These are phyloP conservation scores for Spodoptera littoralis DNA, from an alignment of 2,888 invertebrate genomes.

Conservation along the genomic window DNA sequence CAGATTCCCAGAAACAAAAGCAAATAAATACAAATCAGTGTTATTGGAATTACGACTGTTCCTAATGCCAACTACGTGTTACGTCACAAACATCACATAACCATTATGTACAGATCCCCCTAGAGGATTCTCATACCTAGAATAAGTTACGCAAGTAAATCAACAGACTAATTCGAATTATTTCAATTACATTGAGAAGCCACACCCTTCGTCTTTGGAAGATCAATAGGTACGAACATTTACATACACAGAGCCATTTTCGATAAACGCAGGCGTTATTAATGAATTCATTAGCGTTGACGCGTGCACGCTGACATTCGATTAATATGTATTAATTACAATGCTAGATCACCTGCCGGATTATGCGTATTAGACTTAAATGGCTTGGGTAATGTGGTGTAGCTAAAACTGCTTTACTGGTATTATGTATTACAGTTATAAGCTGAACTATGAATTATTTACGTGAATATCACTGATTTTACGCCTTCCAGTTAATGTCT, in stretches of 20 bases:
- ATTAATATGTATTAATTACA: conserved; percentile 51
- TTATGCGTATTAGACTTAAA: conserved; percentile 46
- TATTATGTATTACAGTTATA: too few relatives aligned
- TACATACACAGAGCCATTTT: conserved; percentile 33
- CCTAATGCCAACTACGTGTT: not conserved
- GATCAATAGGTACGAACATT: conserved; percentile 8
- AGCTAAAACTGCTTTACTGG: not conserved
- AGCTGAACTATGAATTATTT: too few relatives aligned
- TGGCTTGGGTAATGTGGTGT: conserved; percentile 23
- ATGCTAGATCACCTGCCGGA: conserved; percentile 44
- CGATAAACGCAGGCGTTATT: conserved; percentile 61
- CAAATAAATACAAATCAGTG: too few relatives aligned
- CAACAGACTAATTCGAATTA: not conserved
- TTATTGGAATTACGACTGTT: not conserved
- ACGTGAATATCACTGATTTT: too few relatives aligned
- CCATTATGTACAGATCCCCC: not conserved
- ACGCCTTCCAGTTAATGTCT: too few relatives aligned
- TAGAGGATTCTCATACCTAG: conserved; percentile 3
- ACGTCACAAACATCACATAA: not conserved
- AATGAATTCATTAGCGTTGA: conserved; percentile 73
- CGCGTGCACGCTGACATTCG: conserved; percentile 55
- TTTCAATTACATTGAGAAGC: not conserved
- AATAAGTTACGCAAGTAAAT: not conserved
- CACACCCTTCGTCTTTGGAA: not conserved
- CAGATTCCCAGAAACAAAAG: too few relatives aligned